Conservation (phyloP, 2,888 invertebrate species). For the Julus scandinavius region DNA sequence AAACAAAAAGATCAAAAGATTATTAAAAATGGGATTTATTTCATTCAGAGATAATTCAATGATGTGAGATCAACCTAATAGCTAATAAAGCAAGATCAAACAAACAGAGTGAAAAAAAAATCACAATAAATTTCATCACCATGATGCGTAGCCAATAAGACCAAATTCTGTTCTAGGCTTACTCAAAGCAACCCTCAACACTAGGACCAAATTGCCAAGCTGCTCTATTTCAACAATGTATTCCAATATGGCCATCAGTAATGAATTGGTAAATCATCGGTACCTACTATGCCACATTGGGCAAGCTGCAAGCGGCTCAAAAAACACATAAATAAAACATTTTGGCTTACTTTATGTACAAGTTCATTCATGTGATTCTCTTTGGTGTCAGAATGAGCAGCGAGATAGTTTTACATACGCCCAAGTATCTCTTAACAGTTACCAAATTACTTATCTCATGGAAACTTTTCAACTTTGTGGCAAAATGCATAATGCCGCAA, state of each 20-base stretch:
- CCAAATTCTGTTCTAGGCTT: neutral
- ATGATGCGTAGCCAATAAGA: neutral
- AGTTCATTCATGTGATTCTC: conserved; percentile 8
- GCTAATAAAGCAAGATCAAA: neutral
- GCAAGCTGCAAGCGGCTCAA: neutral
- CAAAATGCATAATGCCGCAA: neutral
- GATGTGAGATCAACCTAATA: neutral
- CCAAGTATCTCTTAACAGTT: neutral
- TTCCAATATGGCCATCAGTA: neutral
- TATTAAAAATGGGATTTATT: conserved; percentile 30
- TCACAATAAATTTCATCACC: neutral
- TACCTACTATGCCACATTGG: neutral
- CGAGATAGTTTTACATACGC: neutral
- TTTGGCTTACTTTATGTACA: neutral
- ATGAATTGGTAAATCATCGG: neutral
- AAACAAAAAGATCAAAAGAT: neutral
- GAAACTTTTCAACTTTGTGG: neutral
- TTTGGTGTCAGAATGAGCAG: conserved; percentile 8
- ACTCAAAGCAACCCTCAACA: neutral
- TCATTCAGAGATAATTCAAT: conserved; percentile 17
- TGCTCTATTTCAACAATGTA: neutral
- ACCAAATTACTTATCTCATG: neutral
- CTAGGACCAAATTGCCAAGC: conserved; percentile 13
- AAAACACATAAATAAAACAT: neutral
- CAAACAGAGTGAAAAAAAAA: neutral